Conservation (phyloP, 53 echinoderm and acorn worm species). For the Astropecten irregularis region DNA sequence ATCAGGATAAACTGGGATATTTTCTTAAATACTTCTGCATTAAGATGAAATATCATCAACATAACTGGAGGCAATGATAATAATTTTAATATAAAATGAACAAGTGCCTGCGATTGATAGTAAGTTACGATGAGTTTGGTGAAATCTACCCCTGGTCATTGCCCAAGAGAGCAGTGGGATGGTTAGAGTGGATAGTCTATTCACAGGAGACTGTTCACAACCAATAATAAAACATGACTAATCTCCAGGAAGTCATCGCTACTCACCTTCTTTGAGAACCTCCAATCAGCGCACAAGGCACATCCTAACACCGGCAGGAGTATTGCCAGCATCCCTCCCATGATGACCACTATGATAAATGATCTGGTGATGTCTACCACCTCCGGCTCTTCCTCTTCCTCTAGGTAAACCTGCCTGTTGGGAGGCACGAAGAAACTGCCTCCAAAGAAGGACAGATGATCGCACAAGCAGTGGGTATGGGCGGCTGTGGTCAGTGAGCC, state of each 20-base stretch:
- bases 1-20: background rate
- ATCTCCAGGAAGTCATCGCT: no score
- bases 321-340: constrained; percentile 10
- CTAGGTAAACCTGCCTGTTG: constrained; percentile 56
- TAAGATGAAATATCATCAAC: background rate
- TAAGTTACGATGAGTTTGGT: no score
- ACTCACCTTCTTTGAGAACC: constrained; percentile 25
- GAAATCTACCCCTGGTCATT: no score
- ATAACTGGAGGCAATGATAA: background rate
- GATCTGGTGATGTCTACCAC: constrained; percentile 14
- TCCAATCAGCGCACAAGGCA: constrained; percentile 17
- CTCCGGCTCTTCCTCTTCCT: constrained; percentile 26
- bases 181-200: no score
- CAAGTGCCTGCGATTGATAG: background rate
- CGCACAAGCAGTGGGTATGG: constrained; percentile 80
- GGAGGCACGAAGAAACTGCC: constrained; percentile 75
- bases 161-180: no score
- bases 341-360: constrained; percentile 15
- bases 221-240: no score
- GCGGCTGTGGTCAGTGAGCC: constrained; percentile 71
- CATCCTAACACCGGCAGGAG: constrained; percentile 9
- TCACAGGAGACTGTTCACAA: no score
- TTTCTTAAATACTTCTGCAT: background rate
- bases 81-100: background rate
- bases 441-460: constrained; percentile 77